Evolutionary conservation across 2,888 invertebrate species (phyloP).

Genomic region (Gerris lacustris): DNA sequence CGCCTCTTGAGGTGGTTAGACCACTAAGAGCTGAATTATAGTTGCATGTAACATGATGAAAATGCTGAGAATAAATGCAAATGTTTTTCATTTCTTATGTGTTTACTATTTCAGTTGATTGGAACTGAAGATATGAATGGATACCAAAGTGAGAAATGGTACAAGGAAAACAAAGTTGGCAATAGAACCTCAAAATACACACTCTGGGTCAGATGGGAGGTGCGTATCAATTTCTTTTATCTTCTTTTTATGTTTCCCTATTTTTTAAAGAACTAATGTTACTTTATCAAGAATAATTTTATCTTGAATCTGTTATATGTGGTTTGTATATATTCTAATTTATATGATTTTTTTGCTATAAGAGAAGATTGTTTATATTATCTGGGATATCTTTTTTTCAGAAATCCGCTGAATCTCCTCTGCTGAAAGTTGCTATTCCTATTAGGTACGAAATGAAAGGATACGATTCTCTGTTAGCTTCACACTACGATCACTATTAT

Average conservation of each 20-base stretch:
- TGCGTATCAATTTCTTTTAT: slow-evolving; percentile 25
- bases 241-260: no score
- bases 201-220: slow-evolving; percentile 70
- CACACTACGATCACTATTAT: slow-evolving; percentile 91
- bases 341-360: no score
- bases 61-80: no score
- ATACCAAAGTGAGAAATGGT: slow-evolving; percentile 64
- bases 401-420: slow-evolving; percentile 19
- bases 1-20: no score
- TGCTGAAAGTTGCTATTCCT: slow-evolving; percentile 48
- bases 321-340: no score
- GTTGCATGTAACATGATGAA: no score
- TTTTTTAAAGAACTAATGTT: no score
- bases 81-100: no score
- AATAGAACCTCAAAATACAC: slow-evolving; percentile 67
- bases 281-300: no score
- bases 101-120: slow-evolving; percentile 35
- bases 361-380: no score
- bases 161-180: slow-evolving; percentile 38
- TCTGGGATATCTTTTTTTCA: background rate
- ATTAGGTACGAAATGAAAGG: slow-evolving; percentile 87
- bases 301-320: no score
- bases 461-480: slow-evolving; percentile 77
- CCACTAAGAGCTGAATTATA: no score
- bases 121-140: slow-evolving; percentile 61